Evolutionary conservation across 2,113 vertebrate genomes (phyloP), one percentile per base, ranked within the genome.

Genomic region (Balaeniceps rex): DNA sequence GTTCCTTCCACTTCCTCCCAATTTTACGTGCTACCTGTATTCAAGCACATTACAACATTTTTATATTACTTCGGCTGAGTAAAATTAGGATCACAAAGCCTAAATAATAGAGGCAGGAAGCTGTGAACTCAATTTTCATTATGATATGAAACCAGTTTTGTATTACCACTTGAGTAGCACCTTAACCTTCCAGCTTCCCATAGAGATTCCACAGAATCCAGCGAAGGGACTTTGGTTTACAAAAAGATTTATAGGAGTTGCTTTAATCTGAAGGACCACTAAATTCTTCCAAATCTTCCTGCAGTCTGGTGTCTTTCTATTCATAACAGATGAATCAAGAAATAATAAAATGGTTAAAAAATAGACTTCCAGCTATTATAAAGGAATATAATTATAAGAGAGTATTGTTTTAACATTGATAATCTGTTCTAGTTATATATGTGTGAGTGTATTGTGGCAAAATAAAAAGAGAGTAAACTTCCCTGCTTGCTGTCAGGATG

Each of bases 151-250:
- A 75, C 2, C 21, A 54, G 5, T 49, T 81, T 77, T 92, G 3
- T 55, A 33, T 36, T 69, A 36, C 1, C 33, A 11, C 14, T 71
- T 0, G 0, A 68, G 52, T 4, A 76, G 13, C 25, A 79, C 38
- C 22, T 54, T 46, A 64, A 11, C 17, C 33, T 55, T 70, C 22
- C 44, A 68, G 6, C 14, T 76, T 91, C 49, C 66, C 33, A 51
- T 17, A 83, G 57, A 83, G 49, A 72, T 91, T 70, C 54, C n/a
- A 85, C 52, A 64, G 33, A 92, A 46, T 10, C 19, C 21, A 63
- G 12, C 19, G 68, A 81, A 82, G 6, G 25, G 18, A 14, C 33
- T 76, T 68, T 5, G 44, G 7, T 3, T 88, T 64, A n/a, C 22
- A 57, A 38, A 44, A 85, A 47, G 7, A 33, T 86, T 75, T 46